Conservation (phyloP, 1,140 invertebrate genomes). For the Chironomus tepperi region DNA sequence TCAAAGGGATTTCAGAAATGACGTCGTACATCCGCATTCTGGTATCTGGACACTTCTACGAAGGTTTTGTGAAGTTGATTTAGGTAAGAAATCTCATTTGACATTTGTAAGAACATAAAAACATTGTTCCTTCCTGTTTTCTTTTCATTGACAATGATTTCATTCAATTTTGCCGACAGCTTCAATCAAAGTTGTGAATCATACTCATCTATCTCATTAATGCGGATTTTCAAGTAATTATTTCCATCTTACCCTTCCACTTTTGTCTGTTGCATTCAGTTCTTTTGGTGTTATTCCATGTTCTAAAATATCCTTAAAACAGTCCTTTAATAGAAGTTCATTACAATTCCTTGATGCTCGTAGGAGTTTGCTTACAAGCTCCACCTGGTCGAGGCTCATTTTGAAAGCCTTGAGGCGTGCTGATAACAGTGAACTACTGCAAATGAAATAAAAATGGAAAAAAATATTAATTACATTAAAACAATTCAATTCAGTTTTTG, state of each 20-base stretch:
- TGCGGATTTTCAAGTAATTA: no score
- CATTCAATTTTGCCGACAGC: no score
- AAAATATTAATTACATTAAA: neutral
- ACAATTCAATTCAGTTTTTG: neutral
- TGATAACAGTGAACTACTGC: neutral
- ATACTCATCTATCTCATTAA: no score
- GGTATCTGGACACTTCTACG: no score
- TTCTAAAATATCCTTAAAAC: constrained; percentile 33
- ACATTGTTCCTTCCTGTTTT: no score
- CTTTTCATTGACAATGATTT: no score
- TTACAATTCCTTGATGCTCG: constrained; percentile 36
- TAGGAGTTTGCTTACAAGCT: constrained; percentile 24
- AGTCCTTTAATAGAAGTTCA: constrained; percentile 34
- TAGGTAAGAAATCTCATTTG: no score
- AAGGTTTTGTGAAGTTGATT: no score
- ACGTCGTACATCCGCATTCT: no score
- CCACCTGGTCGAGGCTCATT: constrained; percentile 25
- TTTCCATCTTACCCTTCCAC: constrained; percentile 39
- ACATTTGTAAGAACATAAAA: no score
- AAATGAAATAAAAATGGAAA: neutral
- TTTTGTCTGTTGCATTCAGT: constrained; percentile 40
- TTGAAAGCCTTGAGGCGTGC: constrained; percentile 10
- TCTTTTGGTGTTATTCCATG: constrained; percentile 34
- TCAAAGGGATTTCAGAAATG: no score
- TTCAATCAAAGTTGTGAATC: no score